These are phyloP conservation scores for Rousettus madagascariensis DNA, from an alignment of 2,797 vertebrate genomes.

Conservation along the genomic window DNA sequence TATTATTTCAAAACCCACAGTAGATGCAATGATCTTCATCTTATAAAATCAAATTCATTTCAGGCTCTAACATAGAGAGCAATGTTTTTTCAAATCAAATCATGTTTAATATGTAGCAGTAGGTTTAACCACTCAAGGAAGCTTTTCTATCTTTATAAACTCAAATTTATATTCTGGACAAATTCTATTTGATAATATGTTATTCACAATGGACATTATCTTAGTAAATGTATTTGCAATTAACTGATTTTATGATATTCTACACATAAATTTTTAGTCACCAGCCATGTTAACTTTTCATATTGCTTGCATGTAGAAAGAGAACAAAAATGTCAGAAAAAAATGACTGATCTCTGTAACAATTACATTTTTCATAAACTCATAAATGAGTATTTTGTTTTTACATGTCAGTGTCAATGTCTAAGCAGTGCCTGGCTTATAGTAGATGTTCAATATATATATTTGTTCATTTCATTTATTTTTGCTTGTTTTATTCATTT, in stretches of 20 bases:
- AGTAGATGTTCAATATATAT: neutral
- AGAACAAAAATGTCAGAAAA: neutral
- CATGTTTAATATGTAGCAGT: neutral
- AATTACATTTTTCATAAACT: neutral
- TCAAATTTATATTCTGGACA: neutral
- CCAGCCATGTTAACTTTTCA: neutral
- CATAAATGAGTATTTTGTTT: neutral
- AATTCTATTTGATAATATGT: neutral
- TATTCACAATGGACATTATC: neutral
- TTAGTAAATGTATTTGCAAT: neutral
- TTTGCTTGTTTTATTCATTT: neutral
- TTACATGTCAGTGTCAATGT: neutral
- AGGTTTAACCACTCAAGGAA: neutral
- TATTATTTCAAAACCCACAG: constrained; percentile 8
- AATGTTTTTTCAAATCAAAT: constrained; percentile 12
- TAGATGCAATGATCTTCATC: constrained; percentile 3
- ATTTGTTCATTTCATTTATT: neutral
- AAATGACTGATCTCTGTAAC: neutral
- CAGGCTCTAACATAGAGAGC: constrained; percentile 9
- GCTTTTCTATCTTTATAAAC: neutral
- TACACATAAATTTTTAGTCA: neutral
- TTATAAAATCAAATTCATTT: constrained; percentile 24
- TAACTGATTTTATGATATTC: neutral
- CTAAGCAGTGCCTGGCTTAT: neutral
- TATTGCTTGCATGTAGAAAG: neutral